Evolutionary conservation across 2,888 invertebrate species (phyloP), one percentile per base, ranked within the genome.

Genomic region (Calameuta idolon): DNA sequence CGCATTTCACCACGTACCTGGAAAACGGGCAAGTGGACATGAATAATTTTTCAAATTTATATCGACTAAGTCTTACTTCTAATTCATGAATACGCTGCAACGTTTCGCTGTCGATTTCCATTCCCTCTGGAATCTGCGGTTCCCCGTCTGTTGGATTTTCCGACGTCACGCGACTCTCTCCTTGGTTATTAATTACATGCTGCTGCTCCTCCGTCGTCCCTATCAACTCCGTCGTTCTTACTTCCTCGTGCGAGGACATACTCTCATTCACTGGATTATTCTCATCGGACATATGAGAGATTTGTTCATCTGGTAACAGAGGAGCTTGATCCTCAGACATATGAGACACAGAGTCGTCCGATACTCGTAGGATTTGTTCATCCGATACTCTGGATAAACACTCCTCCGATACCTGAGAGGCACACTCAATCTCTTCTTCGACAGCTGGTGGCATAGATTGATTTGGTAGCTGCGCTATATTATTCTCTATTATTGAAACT

Each of bases 101-200:
- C 1, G 91, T 91, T 81, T 91, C 91, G 37, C 89, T 90, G 74
- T 91, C 91, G 69, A 91, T 91, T 77, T 91, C 91, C 89, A 91
- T 91, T 76, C 89, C 91, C 79, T 90, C 91, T 1, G 90, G 90
- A 77, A 90, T 88, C 75, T 90, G 90, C 0, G 89, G 84, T 74
- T 90, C 90, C 0, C 87, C 81, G 37, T 90, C 90, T 4, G 85
- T 80, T 4, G 84, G 81, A 76, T 80, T 83, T 11, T 86, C 86
- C 4, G 84, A 81, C 11, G 85, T 74, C 23, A 83, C 83, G 35
- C 83, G 85, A 15, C 83, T 79, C 71, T 87, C 85, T 3, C 77
- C 71, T 71, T 81, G 84, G 80, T 81, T 79, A 55, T 77, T 84
- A 11, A 80, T 80, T 55, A 76, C 75, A 76, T 76, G 37, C 30